Percentiles rank a stretch among this genome's conserved stretches.
Evolutionary conservation across 2,797 vertebrate genomes (phyloP).

Genomic region (Taeniopygia guttata): DNA sequence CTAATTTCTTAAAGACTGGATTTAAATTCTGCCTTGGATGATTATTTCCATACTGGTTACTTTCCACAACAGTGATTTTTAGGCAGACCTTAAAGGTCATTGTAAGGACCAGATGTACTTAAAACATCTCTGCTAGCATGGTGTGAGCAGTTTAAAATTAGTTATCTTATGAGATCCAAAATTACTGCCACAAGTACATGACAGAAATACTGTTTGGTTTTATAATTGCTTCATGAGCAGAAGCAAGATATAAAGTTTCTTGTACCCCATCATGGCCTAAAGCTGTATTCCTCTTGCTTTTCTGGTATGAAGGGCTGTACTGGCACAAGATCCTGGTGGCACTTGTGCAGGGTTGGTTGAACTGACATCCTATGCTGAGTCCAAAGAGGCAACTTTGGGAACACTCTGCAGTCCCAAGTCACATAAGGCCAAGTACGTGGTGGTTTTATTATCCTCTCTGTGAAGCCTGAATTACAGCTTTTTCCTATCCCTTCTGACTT

Average conservation of each 20-base stretch:
- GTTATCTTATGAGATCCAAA: neutral
- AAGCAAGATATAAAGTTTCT: neutral
- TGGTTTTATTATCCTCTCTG: neutral
- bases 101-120: neutral
- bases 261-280: neutral
- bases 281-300: neutral
- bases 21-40: neutral
- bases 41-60: neutral
- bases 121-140: neutral
- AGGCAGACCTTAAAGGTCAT: neutral
- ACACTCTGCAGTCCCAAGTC: neutral
- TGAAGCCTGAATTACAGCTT: neutral
- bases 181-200: neutral
- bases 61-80: neutral
- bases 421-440: fast-evolving
- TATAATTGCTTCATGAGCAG: neutral
- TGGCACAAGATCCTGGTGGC: neutral
- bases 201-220: neutral
- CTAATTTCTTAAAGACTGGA: slow-evolving; percentile 37
- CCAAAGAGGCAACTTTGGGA: neutral
- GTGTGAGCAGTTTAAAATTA: neutral
- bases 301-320: neutral
- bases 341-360: neutral
- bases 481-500: neutral
- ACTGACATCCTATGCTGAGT: neutral